Evolutionary conservation across 2,113 vertebrate species (phyloP).

Genomic region (Trematocara marginatum): DNA sequence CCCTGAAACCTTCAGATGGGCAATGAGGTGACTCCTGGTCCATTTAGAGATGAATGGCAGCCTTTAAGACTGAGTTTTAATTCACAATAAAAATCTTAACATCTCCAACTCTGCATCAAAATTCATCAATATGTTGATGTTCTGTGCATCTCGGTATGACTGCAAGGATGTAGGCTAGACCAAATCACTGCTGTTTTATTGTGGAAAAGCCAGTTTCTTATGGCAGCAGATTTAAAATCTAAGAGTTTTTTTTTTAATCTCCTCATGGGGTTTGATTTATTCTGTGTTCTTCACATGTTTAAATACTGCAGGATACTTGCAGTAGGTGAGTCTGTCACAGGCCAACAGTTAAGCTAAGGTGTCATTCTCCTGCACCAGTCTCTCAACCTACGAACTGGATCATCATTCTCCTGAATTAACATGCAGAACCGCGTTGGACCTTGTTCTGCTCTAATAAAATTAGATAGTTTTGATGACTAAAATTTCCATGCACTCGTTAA

Average conservation of each 20-base stretch:
- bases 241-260: accelerated
- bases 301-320: not conserved
- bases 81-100: not conserved
- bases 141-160: not conserved
- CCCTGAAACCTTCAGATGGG: not conserved
- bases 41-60: not conserved
- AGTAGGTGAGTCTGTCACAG: not conserved
- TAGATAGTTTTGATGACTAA: not conserved
- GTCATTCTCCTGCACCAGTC: not conserved
- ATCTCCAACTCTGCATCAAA: not conserved
- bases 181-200: not conserved
- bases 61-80: not conserved
- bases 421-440: accelerated
- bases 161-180: not conserved
- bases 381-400: not conserved
- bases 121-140: not conserved
- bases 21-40: not conserved
- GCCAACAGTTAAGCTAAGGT: not conserved
- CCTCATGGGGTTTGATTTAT: accelerated
- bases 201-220: not conserved
- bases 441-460: not conserved
- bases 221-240: not conserved
- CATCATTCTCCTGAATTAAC: not conserved
- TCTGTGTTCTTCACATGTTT: not conserved
- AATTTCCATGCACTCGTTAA: slow-evolving; percentile 41